Base-by-base conservation (phyloP, 2,888 invertebrate species). In the Trilocha varians region DNA sequence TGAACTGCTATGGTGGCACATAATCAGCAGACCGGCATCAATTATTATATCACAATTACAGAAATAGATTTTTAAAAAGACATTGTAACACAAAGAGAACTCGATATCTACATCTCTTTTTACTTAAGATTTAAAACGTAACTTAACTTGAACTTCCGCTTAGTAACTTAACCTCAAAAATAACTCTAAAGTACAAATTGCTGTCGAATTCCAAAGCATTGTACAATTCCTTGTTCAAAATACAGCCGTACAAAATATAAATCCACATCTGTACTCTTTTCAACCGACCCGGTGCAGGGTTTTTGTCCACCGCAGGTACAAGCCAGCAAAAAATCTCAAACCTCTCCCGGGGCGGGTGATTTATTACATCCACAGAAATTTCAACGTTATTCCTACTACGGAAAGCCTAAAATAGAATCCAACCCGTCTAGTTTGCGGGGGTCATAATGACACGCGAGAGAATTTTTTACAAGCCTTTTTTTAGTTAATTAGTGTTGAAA, bases 391-490 rank as follows among this genome's bases (percentile, higher is more conserved):
- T 2, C 9, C 32, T 5, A 11, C 1, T 9, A 17, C 9, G 16
- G 13, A 36, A 33, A 18, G 36, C 11, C 16, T 13, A 25, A 17
- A 36, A 9, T 16, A 32, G 15, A 16, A 32, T 3, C 51, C 46
- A 44, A 34, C 40, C 39, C 38, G 34, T 14, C 32, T 49, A 9
- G 36, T 44, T 63, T 63, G 70, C 72, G 70, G 74, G 78, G 78
- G 76, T 78, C 78, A 34, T 77, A 78, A 80, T 76, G 78, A 77
- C 74, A 75, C 73, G 68, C 66, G 73, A 69, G 63, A 64, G 59
- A 67, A 71, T 74, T 73, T 65, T 53, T 43, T 46, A 44, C 39
- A 50, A 54, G 59, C 63, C 67, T 67, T 65, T 61, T 62, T 68
- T 64, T 61, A 60, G 70, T 74, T 77, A 77, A 80, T 80, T 77